phyloP scores from a whole-genome alignment of 2,113 vertebrate genomes.

The Zeus faber region DNA sequence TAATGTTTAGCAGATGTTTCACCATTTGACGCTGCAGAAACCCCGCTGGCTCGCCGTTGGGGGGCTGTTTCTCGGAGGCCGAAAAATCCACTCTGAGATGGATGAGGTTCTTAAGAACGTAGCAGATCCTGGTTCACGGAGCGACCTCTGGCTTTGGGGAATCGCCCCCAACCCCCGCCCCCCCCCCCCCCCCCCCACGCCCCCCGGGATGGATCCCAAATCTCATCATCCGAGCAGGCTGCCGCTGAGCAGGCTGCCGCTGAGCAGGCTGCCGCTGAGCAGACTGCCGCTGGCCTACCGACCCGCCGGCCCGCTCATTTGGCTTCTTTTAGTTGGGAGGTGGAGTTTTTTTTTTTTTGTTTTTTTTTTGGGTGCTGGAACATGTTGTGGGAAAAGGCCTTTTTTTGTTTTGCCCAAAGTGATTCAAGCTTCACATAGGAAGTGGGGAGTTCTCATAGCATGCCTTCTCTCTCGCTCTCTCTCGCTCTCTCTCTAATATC shows the following conservation, averaged over 20 bases:
- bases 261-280: no score
- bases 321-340: no score
- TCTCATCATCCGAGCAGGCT: no score
- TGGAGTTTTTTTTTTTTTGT: constrained; percentile 19
- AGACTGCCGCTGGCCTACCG: no score
- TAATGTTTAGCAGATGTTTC: constrained; percentile 36
- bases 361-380: constrained; percentile 22
- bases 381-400: constrained; percentile 54
- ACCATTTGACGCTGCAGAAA: constrained; percentile 21
- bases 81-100: no score
- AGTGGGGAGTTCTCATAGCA: constrained; percentile 64
- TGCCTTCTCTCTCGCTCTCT: constrained; percentile 25
- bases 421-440: constrained; percentile 64
- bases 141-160: constrained; percentile 25
- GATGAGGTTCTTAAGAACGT: constrained; percentile 42
- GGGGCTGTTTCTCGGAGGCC: no score
- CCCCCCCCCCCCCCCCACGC: no score
- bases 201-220: constrained; percentile 26
- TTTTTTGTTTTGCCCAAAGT: constrained; percentile 53
- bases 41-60: no score
- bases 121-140: constrained; percentile 24
- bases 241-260: no score
- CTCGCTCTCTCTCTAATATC: constrained; percentile 57
- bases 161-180: no score
- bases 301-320: no score